phyloP scores from a whole-genome alignment of 2,797 vertebrate genomes.

The Lerista edwardsae region DNA sequence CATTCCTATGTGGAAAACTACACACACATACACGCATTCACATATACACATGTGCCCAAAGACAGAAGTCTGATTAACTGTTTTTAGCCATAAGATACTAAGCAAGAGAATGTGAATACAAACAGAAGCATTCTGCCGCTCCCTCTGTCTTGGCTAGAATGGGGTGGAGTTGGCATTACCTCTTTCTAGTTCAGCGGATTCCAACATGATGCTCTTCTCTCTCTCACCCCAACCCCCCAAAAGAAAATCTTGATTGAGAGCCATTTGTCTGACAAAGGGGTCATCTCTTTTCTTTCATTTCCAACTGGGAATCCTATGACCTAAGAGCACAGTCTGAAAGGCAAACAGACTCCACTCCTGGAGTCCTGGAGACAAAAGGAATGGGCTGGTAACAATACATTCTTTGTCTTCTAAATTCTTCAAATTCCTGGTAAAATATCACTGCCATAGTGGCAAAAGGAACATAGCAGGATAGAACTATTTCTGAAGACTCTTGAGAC shows the following conservation, averaged over 20 bases:
- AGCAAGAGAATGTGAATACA: background rate
- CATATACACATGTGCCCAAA: no score
- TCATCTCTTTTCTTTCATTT: background rate
- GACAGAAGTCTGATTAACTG: background rate
- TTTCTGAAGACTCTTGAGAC: background rate
- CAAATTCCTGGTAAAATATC: background rate
- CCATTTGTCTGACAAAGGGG: constrained; percentile 5
- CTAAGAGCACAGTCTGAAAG: background rate
- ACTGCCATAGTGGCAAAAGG: background rate
- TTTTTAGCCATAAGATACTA: background rate
- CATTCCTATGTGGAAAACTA: background rate
- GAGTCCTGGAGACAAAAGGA: background rate
- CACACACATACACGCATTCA: no score
- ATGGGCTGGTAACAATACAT: background rate
- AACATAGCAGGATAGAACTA: background rate
- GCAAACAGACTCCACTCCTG: background rate
- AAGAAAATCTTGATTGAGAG: background rate
- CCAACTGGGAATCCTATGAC: background rate
- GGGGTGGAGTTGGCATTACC: background rate
- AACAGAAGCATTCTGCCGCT: background rate
- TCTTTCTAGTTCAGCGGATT: background rate
- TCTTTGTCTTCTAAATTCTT: constrained; percentile 12
- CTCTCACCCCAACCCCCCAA: no score
- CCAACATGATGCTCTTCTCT: background rate
- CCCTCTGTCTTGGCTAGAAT: background rate